Conservation (phyloP, 2,797 vertebrate genomes). For the Syndactyla subalaris region DNA sequence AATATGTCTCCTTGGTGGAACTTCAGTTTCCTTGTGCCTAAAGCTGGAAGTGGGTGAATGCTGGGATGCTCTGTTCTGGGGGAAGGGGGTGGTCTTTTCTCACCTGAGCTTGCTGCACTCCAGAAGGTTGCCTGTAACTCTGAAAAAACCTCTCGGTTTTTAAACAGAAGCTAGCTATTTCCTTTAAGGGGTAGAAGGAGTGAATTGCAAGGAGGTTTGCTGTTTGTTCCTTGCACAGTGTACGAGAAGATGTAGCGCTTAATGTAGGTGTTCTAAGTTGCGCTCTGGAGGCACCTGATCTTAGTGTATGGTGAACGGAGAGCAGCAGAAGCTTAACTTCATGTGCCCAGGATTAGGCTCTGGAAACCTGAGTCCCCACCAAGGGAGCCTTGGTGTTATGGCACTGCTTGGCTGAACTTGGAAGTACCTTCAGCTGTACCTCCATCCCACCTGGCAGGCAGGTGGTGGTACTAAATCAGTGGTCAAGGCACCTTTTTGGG, state of each 20-base stretch:
- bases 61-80: not conserved
- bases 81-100: not conserved
- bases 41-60: not conserved
- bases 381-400: not conserved
- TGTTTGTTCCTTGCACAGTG: not conserved
- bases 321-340: not conserved
- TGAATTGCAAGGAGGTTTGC: not conserved
- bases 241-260: not conserved
- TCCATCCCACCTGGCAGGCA: not conserved
- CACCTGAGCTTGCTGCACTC: not conserved
- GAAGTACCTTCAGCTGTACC: not conserved
- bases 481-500: not conserved
- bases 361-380: not conserved
- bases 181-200: not conserved
- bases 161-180: not conserved
- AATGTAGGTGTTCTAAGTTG: not conserved
- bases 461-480: not conserved
- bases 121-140: not conserved
- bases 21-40: not conserved
- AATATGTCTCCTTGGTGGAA: not conserved
- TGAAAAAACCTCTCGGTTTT: not conserved
- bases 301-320: not conserved
- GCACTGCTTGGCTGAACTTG: not conserved
- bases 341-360: not conserved
- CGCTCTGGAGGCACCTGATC: not conserved